Evolutionary conservation across 2,888 invertebrate species (phyloP).

Genomic region (Leptinotarsa haldemani): DNA sequence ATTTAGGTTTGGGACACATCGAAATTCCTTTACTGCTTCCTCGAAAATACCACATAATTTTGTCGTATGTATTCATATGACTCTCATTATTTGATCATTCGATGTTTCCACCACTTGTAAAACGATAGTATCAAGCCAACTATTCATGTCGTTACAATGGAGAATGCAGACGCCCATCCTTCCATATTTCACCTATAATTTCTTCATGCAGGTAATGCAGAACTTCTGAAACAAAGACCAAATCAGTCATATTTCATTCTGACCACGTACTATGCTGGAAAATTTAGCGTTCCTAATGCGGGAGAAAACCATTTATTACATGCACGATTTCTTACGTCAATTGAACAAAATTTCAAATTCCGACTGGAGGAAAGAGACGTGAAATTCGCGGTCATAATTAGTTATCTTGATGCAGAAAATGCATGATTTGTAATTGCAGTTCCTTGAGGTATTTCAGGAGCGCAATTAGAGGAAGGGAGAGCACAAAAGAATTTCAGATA

Average conservation of each 20-base stretch:
- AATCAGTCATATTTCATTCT: conserved; percentile 17
- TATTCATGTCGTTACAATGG: not conserved
- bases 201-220: conserved; percentile 12
- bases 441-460: not conserved
- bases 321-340: conserved; percentile 14
- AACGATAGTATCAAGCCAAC: too few relatives aligned
- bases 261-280: conserved; percentile 12
- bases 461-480: too few relatives aligned
- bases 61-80: too few relatives aligned
- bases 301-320: conserved; percentile 19
- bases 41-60: too few relatives aligned
- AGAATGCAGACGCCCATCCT: not conserved
- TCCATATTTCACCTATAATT: conserved; percentile 8
- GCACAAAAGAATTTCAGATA: too few relatives aligned
- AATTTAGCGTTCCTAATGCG: conserved; percentile 20
- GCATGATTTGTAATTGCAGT: not conserved
- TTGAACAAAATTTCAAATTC: conserved; percentile 18
- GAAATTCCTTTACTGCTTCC: too few relatives aligned
- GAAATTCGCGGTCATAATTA: not conserved
- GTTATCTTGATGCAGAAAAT: not conserved
- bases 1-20: not conserved
- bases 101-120: too few relatives aligned
- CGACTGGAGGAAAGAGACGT: conserved; percentile 1
- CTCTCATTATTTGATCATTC: too few relatives aligned
- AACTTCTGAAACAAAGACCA: conserved; percentile 17